Evolutionary conservation across 2,113 vertebrate genomes (phyloP).

Genomic region (cat (Felis catus)): DNA sequence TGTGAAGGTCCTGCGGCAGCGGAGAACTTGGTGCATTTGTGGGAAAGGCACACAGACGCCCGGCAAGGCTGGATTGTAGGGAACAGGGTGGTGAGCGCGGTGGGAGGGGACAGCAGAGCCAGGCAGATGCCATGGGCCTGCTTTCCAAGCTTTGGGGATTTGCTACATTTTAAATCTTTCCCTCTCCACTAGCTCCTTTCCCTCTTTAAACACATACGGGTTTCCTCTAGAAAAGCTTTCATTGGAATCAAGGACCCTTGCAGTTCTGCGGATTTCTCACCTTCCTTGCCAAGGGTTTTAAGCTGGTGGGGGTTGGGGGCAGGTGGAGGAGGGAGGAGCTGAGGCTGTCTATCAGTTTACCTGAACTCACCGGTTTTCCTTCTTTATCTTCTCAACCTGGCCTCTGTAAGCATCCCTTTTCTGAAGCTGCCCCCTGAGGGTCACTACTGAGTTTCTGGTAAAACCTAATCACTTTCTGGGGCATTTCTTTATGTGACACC

Average conservation of each 20-base stretch:
- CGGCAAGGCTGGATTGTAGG: neutral
- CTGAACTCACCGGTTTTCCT: neutral
- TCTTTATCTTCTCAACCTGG: neutral
- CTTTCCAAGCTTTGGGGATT: neutral
- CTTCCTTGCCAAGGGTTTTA: neutral
- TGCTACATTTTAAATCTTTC: neutral
- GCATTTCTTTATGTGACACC: neutral
- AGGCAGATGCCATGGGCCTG: neutral
- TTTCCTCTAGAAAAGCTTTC: neutral
- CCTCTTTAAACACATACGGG: neutral
- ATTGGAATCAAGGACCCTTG: neutral
- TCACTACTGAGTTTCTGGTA: neutral
- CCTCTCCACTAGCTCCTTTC: neutral
- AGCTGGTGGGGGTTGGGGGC: neutral
- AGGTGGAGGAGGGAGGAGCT: neutral
- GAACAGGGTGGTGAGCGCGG: rapidly evolving
- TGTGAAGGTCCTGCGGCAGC: neutral
- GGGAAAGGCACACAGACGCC: neutral
- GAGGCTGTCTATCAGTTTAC: neutral
- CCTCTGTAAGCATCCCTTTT: neutral
- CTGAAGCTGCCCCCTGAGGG: neutral
- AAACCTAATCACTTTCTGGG: neutral
- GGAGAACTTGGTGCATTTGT: neutral
- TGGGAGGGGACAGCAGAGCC: neutral
- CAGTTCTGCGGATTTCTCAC: neutral